Percentiles rank a stretch among this genome's conserved stretches.
Evolutionary conservation across 1,140 invertebrate genomes (phyloP).

Genomic region (Pogonus chalceus): DNA sequence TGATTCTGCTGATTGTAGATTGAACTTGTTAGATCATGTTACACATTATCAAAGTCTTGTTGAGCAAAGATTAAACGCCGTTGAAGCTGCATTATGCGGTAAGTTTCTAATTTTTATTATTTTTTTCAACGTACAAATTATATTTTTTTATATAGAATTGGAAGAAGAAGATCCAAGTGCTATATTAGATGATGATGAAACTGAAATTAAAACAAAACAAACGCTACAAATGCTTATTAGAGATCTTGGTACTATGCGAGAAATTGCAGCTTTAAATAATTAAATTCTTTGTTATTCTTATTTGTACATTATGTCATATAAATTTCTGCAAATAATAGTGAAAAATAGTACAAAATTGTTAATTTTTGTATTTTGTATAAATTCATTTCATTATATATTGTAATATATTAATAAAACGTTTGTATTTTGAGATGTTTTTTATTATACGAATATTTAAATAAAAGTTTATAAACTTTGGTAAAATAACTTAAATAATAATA

Average conservation of each 20-base stretch:
- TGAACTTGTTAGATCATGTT: conserved; percentile 67
- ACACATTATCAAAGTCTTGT: conserved; percentile 62
- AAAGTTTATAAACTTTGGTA: no score
- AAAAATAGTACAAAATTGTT: no score
- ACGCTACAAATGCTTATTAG: conserved; percentile 45
- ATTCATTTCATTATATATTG: no score
- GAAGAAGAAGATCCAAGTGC: conserved; percentile 37
- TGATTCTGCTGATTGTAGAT: conserved; percentile 64
- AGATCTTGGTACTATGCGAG: conserved; percentile 39
- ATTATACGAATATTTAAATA: no score
- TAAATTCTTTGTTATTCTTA: no score
- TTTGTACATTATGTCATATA: no score
- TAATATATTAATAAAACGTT: no score
- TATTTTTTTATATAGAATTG: conserved; percentile 20
- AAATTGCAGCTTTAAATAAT: background rate
- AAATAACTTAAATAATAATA: no score
- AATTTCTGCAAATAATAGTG: no score
- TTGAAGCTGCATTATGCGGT: conserved; percentile 70
- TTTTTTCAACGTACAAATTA: background rate
- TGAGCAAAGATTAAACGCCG: conserved; percentile 56
- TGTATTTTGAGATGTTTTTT: no score
- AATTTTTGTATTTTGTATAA: no score
- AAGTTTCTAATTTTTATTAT: conserved; percentile 13
- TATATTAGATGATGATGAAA: conserved; percentile 26
- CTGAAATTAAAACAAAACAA: conserved; percentile 40